These are phyloP conservation scores for Microtus ochrogaster DNA, from an alignment of 2,113 vertebrate genomes.

Conservation along the genomic window DNA sequence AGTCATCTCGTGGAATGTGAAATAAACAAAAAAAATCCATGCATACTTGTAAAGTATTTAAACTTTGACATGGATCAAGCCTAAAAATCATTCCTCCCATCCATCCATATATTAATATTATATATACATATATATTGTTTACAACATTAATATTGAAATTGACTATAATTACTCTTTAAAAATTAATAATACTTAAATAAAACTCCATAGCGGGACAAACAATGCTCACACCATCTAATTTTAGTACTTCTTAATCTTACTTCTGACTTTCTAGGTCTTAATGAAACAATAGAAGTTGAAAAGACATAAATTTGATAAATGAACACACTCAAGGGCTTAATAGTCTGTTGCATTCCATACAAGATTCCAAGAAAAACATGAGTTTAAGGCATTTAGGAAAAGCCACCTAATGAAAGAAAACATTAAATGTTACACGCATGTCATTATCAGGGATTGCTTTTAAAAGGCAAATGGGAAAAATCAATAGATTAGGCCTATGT, in stretches of 20 bases:
- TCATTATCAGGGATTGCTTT: conserved; percentile 18
- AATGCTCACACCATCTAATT: neutral
- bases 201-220: conserved; percentile 10
- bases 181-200: neutral
- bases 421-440: conserved; percentile 6
- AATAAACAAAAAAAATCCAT: conserved; percentile 13
- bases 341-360: neutral
- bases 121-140: neutral
- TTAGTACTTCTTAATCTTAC: neutral
- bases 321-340: neutral
- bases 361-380: conserved; percentile 28
- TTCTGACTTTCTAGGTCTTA: conserved; percentile 46
- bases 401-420: conserved; percentile 56
- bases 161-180: neutral
- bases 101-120: neutral
- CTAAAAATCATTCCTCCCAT: neutral
- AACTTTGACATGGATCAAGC: neutral
- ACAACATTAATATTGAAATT: neutral
- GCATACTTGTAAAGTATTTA: conserved; percentile 25
- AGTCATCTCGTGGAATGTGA: neutral
- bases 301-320: conserved; percentile 36
- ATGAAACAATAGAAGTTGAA: conserved; percentile 53
- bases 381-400: conserved; percentile 43
- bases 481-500: conserved; percentile 64
- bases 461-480: conserved; percentile 54